phyloP scores from a whole-genome alignment of 2,888 invertebrate species.

The Ichneumon xanthorius region DNA sequence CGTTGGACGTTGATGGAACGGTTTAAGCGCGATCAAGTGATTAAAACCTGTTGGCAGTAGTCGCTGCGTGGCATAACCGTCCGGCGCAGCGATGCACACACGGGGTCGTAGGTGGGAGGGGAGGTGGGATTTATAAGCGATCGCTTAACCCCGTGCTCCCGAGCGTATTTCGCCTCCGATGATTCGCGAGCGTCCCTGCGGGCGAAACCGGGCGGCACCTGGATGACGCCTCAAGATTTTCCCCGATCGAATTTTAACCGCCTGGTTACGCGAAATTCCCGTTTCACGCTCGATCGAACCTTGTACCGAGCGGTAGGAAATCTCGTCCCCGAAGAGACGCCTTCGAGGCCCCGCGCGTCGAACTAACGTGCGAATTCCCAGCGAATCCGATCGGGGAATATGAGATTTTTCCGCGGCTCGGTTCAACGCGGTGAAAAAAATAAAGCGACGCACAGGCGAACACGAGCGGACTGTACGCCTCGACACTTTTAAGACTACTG shows the following conservation, averaged over 20 bases:
- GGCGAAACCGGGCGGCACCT: conserved; percentile 52
- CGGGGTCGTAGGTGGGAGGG: conserved; percentile 20
- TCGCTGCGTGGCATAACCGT: conserved; percentile 70
- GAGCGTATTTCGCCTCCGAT: conserved; percentile 33
- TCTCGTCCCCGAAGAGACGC: conserved; percentile 14
- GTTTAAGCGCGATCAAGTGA: conserved; percentile 29
- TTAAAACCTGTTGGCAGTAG: conserved; percentile 70
- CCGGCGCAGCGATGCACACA: conserved; percentile 64
- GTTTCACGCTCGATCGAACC: conserved; percentile 67
- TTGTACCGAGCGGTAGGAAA: conserved; percentile 15
- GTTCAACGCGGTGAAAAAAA: background rate
- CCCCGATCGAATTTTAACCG: conserved; percentile 61
- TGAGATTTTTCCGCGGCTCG: background rate
- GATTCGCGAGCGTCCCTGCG: conserved; percentile 12
- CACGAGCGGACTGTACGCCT: conserved; percentile 6
- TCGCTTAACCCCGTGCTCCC: conserved; percentile 62
- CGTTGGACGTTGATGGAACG: background rate
- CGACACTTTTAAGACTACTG: conserved; percentile 45
- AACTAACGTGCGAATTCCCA: background rate
- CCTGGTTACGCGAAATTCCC: conserved; percentile 68
- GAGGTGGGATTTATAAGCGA: conserved; percentile 56
- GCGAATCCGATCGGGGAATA: conserved; percentile 14
- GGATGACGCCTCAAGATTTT: conserved; percentile 63
- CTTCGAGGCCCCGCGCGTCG: background rate
- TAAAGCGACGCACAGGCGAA: background rate